Base-by-base conservation (phyloP, 2,797 vertebrate genomes). In the Takifugu rubripes region DNA sequence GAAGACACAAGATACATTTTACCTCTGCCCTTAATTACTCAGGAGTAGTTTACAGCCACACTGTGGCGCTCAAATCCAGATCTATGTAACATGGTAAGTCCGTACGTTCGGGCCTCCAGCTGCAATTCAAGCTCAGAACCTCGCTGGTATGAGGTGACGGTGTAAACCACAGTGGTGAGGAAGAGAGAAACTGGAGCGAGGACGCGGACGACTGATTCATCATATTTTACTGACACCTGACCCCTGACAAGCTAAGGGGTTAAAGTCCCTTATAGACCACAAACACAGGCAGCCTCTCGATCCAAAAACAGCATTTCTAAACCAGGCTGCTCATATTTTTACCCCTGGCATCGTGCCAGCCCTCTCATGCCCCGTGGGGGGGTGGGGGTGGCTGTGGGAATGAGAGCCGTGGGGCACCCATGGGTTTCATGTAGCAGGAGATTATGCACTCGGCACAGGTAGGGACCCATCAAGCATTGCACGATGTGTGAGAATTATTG, bases 271-370 rank as follows among this genome's bases (percentile, higher is more conserved):
- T 82, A 76, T 46, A 66, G 62, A 75, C 50, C 63, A 64, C 72
- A 81, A 77, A 78, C 55, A 75, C 56, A 49, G 36, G 62, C 52
- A 61, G 59, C 6, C 54, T 52, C 56, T 44, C 4, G 3, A 54
- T 70, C 71, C 79, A 73, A 78, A 84, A 82, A 78, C 72, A 82
- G 80, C 67, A 56, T 73, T 81, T 80, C 79, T 64, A 84, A 78
- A 75, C 57, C 25, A 56, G 63, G 66, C 68, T 33, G 49, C 73
- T 79, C 53, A 15, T 53, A 77, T 84, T 81, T n/a, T 84, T 70
- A 60, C 49, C 69, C 49, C 45, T 69, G 72, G 68, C 69, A 61
- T 69, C 71, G 59, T 42, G 62, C 45, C 25, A 42, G 59, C 50
- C 49, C 66, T 74, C 68, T 58, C 49, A 26, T 79, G 72, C 73